Evolutionary conservation across 2,113 vertebrate species (phyloP).

Genomic region (Rhodinocichla rosea): DNA sequence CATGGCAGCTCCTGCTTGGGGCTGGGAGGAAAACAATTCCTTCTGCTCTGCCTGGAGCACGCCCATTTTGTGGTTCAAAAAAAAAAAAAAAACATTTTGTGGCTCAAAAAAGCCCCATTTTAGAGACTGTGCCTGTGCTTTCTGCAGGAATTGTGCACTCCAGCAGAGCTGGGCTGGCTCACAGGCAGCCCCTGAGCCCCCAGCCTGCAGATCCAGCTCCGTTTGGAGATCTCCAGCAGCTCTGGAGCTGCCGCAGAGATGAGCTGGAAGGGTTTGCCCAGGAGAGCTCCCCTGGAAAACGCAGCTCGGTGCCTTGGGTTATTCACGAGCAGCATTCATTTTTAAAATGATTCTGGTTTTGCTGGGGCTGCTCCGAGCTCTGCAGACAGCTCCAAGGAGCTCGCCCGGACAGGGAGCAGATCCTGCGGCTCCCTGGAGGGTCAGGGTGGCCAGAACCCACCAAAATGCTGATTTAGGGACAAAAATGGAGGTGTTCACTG

Average conservation of each 20-base stretch:
- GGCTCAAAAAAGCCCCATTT: accelerated
- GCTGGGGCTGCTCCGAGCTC: background rate
- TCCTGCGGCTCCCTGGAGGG: background rate
- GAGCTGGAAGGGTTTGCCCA: background rate
- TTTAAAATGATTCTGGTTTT: background rate
- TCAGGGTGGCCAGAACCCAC: background rate
- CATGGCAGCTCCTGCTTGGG: background rate
- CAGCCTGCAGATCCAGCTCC: background rate
- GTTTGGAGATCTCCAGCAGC: background rate
- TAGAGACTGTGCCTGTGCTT: background rate
- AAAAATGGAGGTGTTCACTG: accelerated
- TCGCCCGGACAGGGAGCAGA: accelerated
- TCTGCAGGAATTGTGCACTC: background rate
- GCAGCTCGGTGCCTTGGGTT: background rate
- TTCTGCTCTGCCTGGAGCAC: too few species aligned
- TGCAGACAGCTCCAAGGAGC: accelerated
- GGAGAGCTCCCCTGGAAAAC: background rate
- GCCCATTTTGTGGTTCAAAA: too few species aligned
- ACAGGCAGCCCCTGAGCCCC: background rate
- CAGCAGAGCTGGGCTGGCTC: background rate
- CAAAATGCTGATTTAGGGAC: background rate
- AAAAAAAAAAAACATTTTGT: too few species aligned
- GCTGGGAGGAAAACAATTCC: background rate
- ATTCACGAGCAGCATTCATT: background rate
- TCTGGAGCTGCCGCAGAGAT: background rate